Base-by-base conservation (phyloP, 2,113 vertebrate genomes). In the Notothenia rossii region DNA sequence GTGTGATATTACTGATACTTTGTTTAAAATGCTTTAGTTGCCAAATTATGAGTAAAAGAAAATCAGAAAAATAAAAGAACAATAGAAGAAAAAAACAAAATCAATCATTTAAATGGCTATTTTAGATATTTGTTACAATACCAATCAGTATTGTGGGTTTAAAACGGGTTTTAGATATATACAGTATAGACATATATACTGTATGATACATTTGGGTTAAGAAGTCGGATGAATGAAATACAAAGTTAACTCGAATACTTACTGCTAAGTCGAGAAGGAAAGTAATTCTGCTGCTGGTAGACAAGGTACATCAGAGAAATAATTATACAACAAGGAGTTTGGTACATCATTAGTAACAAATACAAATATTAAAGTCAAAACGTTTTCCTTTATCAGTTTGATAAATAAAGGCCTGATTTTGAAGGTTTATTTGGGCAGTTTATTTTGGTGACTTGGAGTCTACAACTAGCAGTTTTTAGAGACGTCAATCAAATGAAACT, bases 341-440 rank as follows among this genome's bases (percentile, higher is more conserved):
- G 2, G 9, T 29, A 20, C 56, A 12, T 15, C 13, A n/a, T 12
- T 43, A 36, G 18, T 10, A 43, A 62, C 6, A 54, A 54, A 14
- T 15, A 4, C 22, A 58, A 3, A 33, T 14, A 6, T 7, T 58
- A 7, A 8, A 29, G 58, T 36, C 36, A 48, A 4, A 54, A 68
- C 4, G 18, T 43, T 3, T 3, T 29, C 14, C 68, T 55, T 48
- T 5, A 36, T 12, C 40, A 77, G 64, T 76, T 86, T 87, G 71
- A 89, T 87, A 69, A 82, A 74, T 71, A 56, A 6, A 33, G 79
- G 64, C 68, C 61, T 62, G 74, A 75, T 83, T 79, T 72, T 45
- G 61, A 49, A 13, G 62, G 25, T 62, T 25, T 17, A 36, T 82
- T 55, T 63, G 55, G 58, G 18, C 69, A 55, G 54, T 59, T 33